These are phyloP conservation scores for Parelbella ahira DNA, from an alignment of 2,888 invertebrate species.

Conservation along the genomic window DNA sequence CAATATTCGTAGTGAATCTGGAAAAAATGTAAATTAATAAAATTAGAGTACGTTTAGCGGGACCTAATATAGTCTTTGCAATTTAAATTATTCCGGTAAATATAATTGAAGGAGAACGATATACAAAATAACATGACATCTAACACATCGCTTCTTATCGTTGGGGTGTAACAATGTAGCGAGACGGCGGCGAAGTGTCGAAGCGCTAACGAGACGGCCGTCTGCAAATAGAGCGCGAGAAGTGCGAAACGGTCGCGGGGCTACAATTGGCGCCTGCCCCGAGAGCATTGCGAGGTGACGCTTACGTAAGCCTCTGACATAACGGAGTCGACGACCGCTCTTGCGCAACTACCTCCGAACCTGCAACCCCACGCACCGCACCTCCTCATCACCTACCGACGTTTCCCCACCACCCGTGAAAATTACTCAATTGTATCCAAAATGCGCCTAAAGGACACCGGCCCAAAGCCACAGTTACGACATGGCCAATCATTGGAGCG, in stretches of 20 bases:
- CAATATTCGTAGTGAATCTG: too few species aligned
- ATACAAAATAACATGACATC: neutral
- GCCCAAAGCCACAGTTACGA: constrained; percentile 64
- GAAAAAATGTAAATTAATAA: too few species aligned
- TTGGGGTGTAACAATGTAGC: constrained; percentile 13
- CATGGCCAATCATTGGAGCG: constrained; percentile 64
- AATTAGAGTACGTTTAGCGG: too few species aligned
- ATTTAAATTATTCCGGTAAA: too few species aligned
- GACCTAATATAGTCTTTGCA: too few species aligned
- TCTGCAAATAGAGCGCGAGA: constrained; percentile 69
- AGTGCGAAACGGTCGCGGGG: constrained; percentile 70
- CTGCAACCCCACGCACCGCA: constrained; percentile 65
- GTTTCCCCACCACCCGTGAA: constrained; percentile 49
- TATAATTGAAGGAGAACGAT: too few species aligned
- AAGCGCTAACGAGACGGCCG: constrained; percentile 58
- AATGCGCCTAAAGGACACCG: constrained; percentile 73
- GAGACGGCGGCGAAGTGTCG: constrained; percentile 35
- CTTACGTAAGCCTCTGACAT: constrained; percentile 78
- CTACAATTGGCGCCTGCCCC: constrained; percentile 65
- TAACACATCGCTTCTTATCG: constrained; percentile 10
- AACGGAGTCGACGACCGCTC: constrained; percentile 78
- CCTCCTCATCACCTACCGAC: constrained; percentile 36
- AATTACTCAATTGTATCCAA: constrained; percentile 76
- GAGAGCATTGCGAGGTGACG: constrained; percentile 74
- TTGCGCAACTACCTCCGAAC: constrained; percentile 73